Percentiles rank a stretch among this genome's conserved stretches.
Evolutionary conservation across 30 jellyfish, hydroid and myxozoan genomes (phyloP).

Genomic region (Nemopilema nomurai): DNA sequence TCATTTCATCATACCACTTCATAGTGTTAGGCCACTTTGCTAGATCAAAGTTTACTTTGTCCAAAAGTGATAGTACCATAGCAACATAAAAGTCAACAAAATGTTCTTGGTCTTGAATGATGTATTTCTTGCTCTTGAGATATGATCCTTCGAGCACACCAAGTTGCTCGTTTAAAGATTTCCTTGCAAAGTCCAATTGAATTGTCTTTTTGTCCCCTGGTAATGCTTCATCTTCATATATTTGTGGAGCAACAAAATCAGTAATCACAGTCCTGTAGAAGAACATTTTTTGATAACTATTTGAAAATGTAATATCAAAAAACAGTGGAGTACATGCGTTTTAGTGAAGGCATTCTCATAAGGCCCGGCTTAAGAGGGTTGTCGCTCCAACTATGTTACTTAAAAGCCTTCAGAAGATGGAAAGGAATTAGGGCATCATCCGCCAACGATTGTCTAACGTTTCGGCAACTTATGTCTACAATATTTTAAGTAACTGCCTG

Average conservation of each 20-base stretch:
- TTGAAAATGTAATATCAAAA: background rate
- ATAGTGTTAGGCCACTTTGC: constrained; percentile 58
- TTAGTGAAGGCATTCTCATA: too few relatives aligned
- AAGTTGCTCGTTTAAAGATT: constrained; percentile 27
- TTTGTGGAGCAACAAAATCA: constrained; percentile 54
- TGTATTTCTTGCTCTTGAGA: constrained; percentile 21
- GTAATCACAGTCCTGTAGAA: constrained; percentile 19
- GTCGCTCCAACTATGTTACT: too few relatives aligned
- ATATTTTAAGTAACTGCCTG: too few relatives aligned
- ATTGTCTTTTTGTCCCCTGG: constrained; percentile 25
- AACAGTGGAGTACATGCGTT: background rate
- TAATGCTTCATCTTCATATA: constrained; percentile 50
- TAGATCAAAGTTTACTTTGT: constrained; percentile 54
- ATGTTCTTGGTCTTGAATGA: constrained; percentile 19
- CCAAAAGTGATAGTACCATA: constrained; percentile 36
- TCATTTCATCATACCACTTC: constrained; percentile 38
- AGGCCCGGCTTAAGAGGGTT: too few relatives aligned
- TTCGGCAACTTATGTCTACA: too few relatives aligned
- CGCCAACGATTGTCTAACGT: too few relatives aligned
- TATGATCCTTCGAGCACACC: constrained; percentile 39
- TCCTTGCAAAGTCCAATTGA: constrained; percentile 42
- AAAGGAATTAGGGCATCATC: too few relatives aligned
- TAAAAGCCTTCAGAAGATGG: too few relatives aligned
- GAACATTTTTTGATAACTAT: too few relatives aligned
- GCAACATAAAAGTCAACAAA: constrained; percentile 56